Evolutionary conservation across 2,797 vertebrate genomes (phyloP).

Genomic region (Etheostoma perlongum): DNA sequence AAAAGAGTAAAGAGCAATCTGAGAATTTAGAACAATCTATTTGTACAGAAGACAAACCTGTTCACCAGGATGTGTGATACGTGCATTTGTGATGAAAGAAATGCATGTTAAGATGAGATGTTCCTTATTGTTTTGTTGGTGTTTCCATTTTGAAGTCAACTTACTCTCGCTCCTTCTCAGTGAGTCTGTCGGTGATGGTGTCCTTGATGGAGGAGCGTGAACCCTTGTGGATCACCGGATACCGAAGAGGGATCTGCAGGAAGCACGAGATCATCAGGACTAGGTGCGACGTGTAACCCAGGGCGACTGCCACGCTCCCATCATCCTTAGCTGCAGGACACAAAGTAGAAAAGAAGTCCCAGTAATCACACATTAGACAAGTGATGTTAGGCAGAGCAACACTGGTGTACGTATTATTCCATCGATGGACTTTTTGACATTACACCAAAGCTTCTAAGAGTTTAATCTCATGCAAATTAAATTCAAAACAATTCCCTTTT

Average conservation of each 20-base stretch:
- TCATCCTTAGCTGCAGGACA: slow-evolving; percentile 93
- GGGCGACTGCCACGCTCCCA: slow-evolving; percentile 94
- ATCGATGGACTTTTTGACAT: slow-evolving; percentile 9
- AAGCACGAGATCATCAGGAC: slow-evolving; percentile 98
- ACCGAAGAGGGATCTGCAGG: slow-evolving; percentile 97
- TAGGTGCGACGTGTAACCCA: slow-evolving; percentile 97
- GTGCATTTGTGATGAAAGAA: background rate
- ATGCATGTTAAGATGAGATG: background rate
- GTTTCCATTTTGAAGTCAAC: slow-evolving; percentile 45
- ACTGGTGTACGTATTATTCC: slow-evolving; percentile 22
- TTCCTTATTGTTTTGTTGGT: background rate
- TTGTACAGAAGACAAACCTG: background rate
- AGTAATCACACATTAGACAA: slow-evolving; percentile 9
- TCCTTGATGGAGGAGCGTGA: slow-evolving; percentile 97
- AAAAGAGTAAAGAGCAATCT: background rate
- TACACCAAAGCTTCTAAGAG: slow-evolving; percentile 12
- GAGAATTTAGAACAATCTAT: background rate
- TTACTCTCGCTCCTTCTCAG: slow-evolving; percentile 98
- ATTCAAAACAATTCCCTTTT: slow-evolving; percentile 30
- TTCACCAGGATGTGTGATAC: background rate
- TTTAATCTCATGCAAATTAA: slow-evolving; percentile 13
- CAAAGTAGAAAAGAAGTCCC: slow-evolving; percentile 24
- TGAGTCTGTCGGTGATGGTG: slow-evolving; percentile 97
- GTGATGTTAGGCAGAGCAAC: slow-evolving; percentile 22
- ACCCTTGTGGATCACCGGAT: slow-evolving; percentile 97